Base-by-base conservation (phyloP, 2,113 vertebrate species). In the Tor tambroides region DNA sequence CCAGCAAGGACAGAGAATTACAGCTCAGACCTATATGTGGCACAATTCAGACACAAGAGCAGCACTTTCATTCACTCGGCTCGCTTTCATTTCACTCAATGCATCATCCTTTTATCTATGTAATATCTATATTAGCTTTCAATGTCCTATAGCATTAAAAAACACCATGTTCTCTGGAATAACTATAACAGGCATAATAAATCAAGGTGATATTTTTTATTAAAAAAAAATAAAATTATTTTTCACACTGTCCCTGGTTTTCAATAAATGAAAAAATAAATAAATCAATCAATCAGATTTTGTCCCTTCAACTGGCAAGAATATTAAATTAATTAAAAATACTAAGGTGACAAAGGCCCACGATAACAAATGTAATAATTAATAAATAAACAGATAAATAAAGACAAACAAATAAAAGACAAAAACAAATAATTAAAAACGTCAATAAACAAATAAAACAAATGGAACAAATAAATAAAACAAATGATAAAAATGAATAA, bases 1-100 rank as follows among this genome's bases (percentile, higher is more conserved):
- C 17, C 46, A 79, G 3, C 76, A 79, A 79, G 77, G 77, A 61
- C 77, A 56, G 49, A 79, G 76, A 56, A 56, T 21, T 12, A 56
- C 49, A 35, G 30, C 8, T 79, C 17, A 12, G 28, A 5, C 30
- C 14, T 51, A 30, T 49, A 56, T 56, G 76, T 56, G 28, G 17
- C 49, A 54, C 75, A 32, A 21, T 12, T n/a, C 77, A 79, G 17
- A 59, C 6, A 12, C 30, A 23, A 2, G 23, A 79, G 9, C 15
- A 19, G 17, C 32, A 23, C 4, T 2, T 23, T 23, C 32, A 19
- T 71, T 69, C 67, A 38, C 32, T 71, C 67, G 1, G 30, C 17
- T 38, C 6, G 4, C 67, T 38, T 71, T 38, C 67, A 11, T 71
- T 71, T 71, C 69, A 21, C 8, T 38, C 2, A 8, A 32, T 32